Conservation (phyloP, 1,140 invertebrate species). For the Drosophila parvula region DNA sequence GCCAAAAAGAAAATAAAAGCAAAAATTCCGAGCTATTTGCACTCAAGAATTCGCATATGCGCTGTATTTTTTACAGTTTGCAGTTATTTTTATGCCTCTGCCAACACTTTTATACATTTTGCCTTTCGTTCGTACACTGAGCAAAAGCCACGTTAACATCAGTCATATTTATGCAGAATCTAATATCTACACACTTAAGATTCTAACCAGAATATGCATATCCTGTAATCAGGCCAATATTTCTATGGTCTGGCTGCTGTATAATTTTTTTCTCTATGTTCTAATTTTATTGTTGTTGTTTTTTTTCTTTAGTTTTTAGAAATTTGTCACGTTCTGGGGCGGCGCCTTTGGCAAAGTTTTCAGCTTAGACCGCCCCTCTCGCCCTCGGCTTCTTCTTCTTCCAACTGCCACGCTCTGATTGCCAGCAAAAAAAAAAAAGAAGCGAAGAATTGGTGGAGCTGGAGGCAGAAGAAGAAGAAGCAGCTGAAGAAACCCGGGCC, state of each 20-base stretch:
- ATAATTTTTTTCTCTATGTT: background rate
- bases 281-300: constrained; percentile 1
- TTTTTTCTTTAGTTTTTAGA: constrained; percentile 49
- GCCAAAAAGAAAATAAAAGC: constrained; percentile 1
- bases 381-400: constrained; percentile 12
- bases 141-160: background rate
- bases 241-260: background rate
- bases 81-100: constrained; percentile 69
- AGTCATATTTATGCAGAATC: background rate
- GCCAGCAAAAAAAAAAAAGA: constrained; percentile 36
- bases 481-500: constrained; percentile 32
- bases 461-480: constrained; percentile 23
- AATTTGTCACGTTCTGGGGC: constrained; percentile 76
- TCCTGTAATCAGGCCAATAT: no score
- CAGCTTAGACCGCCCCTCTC: constrained; percentile 1
- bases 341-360: constrained; percentile 48
- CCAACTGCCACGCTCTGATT: constrained; percentile 56
- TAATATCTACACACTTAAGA: background rate
- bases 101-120: constrained; percentile 52
- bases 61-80: constrained; percentile 59
- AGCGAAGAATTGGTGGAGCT: constrained; percentile 15
- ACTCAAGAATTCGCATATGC: constrained; percentile 63
- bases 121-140: constrained; percentile 10
- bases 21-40: constrained; percentile 36
- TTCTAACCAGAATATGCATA: background rate